phyloP scores from a whole-genome alignment of 2,797 vertebrate species.

The Eospalax fontanierii region DNA sequence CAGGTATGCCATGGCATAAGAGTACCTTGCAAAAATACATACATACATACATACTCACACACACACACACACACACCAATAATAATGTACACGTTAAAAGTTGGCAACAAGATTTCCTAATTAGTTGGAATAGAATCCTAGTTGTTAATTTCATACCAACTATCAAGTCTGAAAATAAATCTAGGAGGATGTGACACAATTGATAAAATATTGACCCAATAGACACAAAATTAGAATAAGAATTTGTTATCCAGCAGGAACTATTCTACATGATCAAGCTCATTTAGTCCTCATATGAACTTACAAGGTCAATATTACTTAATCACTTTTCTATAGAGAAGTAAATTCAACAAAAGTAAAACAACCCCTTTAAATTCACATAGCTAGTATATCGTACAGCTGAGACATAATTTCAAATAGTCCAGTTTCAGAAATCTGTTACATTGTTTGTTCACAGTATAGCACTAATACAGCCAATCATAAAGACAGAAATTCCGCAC shows the following conservation, averaged over 20 bases:
- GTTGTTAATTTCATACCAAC: background rate
- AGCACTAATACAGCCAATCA: slow-evolving; percentile 37
- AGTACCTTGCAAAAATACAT: background rate
- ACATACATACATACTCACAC: background rate
- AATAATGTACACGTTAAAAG: background rate
- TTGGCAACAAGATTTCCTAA: background rate
- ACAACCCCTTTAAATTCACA: background rate
- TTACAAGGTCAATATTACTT: background rate
- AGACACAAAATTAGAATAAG: slow-evolving; percentile 19
- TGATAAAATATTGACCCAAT: background rate
- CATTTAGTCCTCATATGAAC: background rate
- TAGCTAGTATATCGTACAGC: background rate
- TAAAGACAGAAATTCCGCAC: slow-evolving; percentile 1
- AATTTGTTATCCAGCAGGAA: background rate
- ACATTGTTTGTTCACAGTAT: slow-evolving; percentile 34
- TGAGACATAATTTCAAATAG: background rate
- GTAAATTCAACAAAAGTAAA: background rate
- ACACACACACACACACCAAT: background rate
- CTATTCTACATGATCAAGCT: background rate
- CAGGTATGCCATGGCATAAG: too few relatives aligned
- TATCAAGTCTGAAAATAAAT: slow-evolving; percentile 43
- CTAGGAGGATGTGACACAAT: background rate
- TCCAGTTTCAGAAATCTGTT: slow-evolving; percentile 41
- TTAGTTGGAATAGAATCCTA: background rate
- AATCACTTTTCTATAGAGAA: background rate